Evolutionary conservation across 2,888 invertebrate species (phyloP), one percentile per base, ranked within the genome.

Genomic region (Leptopterna dolabrata): DNA sequence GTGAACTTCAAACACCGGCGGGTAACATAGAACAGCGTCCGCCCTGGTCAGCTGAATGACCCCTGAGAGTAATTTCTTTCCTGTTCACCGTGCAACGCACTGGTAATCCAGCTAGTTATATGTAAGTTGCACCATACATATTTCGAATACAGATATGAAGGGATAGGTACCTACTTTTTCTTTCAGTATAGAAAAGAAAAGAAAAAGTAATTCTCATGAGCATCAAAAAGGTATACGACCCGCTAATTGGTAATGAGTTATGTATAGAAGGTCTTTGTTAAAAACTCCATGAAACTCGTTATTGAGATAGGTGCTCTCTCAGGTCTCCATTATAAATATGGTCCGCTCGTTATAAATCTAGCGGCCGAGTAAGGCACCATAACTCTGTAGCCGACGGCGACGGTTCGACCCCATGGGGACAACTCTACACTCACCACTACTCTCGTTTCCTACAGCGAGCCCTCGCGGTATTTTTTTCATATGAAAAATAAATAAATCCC

Each of bases 211-310:
- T 43, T 7, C 63, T 55, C 55, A 55, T 41, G 63, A 63, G 24
- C 63, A 36, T 55, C 63, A 70, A 83, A 82, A 63, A 83, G 43
- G 70, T 83, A 83, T 83, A 83, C 47, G 36, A 47, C 83, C 83
- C 19, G 83, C 83, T 83, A 83, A 83, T 83, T 83, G 83, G 83
- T 83, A 70, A 83, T 63, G 83, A 83, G 83, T 83, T 83, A 83
- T 83, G 83, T 83, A 70, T 63, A 83, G 41, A 83, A 70, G 41
- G 70, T 78, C 43, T 70, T 83, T 83, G 63, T 63, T 83, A 70
- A 83, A 83, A 83, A 63, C 63, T 83, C 63, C 83, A 70, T 30
- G 83, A 83, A 43, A 70, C 83, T 83, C 83, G 83, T 83, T 83
- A 83, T 83, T 70, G 41, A 63, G 70, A 47, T 55, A 81, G 55